A percentile compares a stretch with the other conserved stretches of the same genome.
Conservation (phyloP, 2,888 invertebrate genomes). For the Parnassius smintheus region DNA sequence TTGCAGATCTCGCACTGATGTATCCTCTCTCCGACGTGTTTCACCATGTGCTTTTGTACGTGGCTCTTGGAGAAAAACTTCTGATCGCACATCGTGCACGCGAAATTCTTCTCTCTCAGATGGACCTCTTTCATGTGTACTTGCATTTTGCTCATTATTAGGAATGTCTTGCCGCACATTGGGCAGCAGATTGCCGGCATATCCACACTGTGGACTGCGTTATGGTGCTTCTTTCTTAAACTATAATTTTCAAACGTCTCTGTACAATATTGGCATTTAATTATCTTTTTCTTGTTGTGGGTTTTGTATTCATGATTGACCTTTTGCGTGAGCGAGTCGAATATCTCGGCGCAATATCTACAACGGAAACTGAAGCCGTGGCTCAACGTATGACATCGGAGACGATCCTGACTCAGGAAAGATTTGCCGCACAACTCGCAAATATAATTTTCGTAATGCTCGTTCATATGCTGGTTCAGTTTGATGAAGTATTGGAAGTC, state of each 20-base stretch:
- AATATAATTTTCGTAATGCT: conserved; percentile 60
- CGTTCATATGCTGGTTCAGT: conserved; percentile 71
- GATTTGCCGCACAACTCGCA: conserved; percentile 70
- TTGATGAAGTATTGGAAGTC: conserved; percentile 65
- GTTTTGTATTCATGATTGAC: conserved; percentile 51
- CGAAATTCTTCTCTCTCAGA: conserved; percentile 64
- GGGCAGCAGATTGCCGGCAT: conserved; percentile 54
- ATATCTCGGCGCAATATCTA: conserved; percentile 49
- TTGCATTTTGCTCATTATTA: conserved; percentile 59
- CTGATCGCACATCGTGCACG: conserved; percentile 72
- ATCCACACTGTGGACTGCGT: conserved; percentile 46
- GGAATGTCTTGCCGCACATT: conserved; percentile 57
- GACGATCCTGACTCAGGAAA: conserved; percentile 58
- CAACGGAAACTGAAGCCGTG: conserved; percentile 61
- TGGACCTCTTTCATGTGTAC: conserved; percentile 69
- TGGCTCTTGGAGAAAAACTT: conserved; percentile 75
- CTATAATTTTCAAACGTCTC: conserved; percentile 58
- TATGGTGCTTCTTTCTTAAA: conserved; percentile 56
- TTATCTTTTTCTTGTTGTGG: conserved; percentile 50
- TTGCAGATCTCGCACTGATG: conserved; percentile 72
- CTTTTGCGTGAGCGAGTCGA: conserved; percentile 54
- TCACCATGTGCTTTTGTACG: conserved; percentile 76
- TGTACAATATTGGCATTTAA: conserved; percentile 59
- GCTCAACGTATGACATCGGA: conserved; percentile 54
- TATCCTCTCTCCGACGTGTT: conserved; percentile 70